Conservation (phyloP, 2,797 vertebrate species). For the Amphiprion clarkii region DNA sequence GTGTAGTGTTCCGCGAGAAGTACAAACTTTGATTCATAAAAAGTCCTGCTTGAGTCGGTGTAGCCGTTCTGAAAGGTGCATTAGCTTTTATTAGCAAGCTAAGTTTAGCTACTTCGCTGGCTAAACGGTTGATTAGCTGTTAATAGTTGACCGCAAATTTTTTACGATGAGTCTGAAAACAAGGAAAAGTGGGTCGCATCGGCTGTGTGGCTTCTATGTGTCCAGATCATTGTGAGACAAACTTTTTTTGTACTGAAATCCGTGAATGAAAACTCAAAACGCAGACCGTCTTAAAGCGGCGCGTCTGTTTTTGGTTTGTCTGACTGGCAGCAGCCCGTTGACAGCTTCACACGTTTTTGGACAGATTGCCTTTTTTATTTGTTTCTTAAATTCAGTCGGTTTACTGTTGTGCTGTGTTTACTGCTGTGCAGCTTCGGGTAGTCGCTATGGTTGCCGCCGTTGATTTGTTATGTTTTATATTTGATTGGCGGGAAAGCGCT, state of each 20-base stretch:
- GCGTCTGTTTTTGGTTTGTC: conserved; percentile 49
- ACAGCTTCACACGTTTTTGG: conserved; percentile 8
- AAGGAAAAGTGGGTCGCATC: rapidly evolving
- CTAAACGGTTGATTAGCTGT: conserved; percentile 9
- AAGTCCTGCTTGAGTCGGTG: background rate
- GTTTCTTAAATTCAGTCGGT: rapidly evolving
- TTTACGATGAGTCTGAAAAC: background rate
- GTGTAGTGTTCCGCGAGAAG: rapidly evolving
- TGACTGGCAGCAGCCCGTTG: conserved; percentile 5
- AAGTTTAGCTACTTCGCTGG: conserved; percentile 40
- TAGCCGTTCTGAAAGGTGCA: background rate
- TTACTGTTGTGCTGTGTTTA: rapidly evolving
- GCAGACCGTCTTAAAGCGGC: conserved; percentile 17
- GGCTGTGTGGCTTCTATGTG: rapidly evolving
- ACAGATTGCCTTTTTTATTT: rapidly evolving
- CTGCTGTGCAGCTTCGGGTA: rapidly evolving
- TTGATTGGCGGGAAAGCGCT: conserved; percentile 72
- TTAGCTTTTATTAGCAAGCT: conserved; percentile 68
- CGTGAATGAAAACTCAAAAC: conserved; percentile 35
- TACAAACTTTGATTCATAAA: background rate
- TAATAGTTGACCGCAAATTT: background rate
- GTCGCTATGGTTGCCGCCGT: background rate
- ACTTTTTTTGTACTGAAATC: conserved; percentile 1
- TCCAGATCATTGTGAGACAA: rapidly evolving
- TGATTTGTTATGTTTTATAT: conserved; percentile 30